Evolutionary conservation across 2,888 invertebrate species (phyloP), one percentile per base, ranked within the genome.

Genomic region (Dasypogon diadema): DNA sequence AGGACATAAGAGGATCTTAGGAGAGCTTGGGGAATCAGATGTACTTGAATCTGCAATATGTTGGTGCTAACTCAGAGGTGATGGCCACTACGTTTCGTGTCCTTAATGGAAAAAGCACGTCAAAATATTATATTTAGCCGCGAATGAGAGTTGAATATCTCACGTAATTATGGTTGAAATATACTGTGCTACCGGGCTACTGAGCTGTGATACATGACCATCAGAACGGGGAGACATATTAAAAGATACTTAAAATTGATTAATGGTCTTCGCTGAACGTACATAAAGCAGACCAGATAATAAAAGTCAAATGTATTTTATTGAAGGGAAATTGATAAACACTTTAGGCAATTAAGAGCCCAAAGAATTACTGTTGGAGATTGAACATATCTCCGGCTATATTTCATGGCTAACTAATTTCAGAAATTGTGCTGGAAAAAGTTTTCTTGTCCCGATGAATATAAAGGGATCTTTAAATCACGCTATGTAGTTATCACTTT

Each of bases 201-300:
- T 26, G 26, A 34, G 22, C 48, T 42, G 42, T 68, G 65, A 68
- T 48, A 24, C 48, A 68, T 48, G 65, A 34, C 34, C 65, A 22
- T 12, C 24, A n/a, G n/a, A 14, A 14, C 42, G 42, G 42, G 46
- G 10, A 24, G 65, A 24, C 65, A 68, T 26, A 46, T 68, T 48
- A 68, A 48, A 68, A 14, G 48, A 22, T 24, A 46, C 65, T 68
- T 68, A 46, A 68, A 68, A 68, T 48, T 68, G 65, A 68, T 68
- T 68, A 48, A 68, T 68, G 48, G 48, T 22, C 26, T 12, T 12
- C 18, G 14, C 22, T 26, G 60, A 37, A 34, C 18, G 21, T 22
- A 30, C 26, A 60, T 37, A 34, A 60, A 60, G 26, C 37, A 18
- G 34, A 16, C 12, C 34, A 60, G 34, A 37, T 37, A 60, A 60